Conservation (phyloP, 2,113 vertebrate species). For the Spilogale gracilis region DNA sequence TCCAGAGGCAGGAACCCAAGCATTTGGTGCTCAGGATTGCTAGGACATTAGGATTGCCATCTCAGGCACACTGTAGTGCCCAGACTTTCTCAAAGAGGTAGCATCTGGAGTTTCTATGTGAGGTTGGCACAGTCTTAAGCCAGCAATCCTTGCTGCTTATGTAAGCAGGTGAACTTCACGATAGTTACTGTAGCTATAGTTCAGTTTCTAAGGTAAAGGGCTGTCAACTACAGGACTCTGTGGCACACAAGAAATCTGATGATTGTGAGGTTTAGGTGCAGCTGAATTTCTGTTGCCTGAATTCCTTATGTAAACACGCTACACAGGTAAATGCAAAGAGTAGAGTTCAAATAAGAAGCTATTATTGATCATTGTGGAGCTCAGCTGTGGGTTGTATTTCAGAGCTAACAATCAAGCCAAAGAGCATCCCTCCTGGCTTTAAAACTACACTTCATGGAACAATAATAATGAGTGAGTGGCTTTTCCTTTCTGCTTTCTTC, state of each 20-base stretch:
- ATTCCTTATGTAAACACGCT: not conserved
- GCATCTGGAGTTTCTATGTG: not conserved
- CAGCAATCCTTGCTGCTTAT: not conserved
- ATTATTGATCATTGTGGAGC: not conserved
- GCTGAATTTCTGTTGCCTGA: not conserved
- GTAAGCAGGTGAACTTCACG: not conserved
- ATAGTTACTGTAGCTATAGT: not conserved
- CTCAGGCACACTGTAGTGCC: not conserved
- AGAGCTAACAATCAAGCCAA: slow-evolving; percentile 1
- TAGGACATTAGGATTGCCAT: not conserved
- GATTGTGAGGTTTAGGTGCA: not conserved
- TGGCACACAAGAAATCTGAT: not conserved
- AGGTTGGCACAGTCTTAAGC: not conserved
- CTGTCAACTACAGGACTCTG: not conserved
- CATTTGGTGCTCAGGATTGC: not conserved
- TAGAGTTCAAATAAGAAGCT: not conserved
- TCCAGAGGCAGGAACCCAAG: not conserved
- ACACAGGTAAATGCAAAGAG: not conserved
- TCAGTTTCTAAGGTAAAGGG: not conserved
- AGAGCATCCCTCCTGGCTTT: not conserved
- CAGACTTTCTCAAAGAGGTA: not conserved
- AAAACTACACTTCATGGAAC: not conserved
- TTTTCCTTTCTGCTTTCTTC: not conserved
- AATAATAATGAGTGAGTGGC: not conserved
- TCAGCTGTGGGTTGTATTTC: not conserved